Percentiles rank a stretch among this genome's conserved stretches.
Conservation (phyloP, 2,888 invertebrate species). For the Andrena dorsata region DNA sequence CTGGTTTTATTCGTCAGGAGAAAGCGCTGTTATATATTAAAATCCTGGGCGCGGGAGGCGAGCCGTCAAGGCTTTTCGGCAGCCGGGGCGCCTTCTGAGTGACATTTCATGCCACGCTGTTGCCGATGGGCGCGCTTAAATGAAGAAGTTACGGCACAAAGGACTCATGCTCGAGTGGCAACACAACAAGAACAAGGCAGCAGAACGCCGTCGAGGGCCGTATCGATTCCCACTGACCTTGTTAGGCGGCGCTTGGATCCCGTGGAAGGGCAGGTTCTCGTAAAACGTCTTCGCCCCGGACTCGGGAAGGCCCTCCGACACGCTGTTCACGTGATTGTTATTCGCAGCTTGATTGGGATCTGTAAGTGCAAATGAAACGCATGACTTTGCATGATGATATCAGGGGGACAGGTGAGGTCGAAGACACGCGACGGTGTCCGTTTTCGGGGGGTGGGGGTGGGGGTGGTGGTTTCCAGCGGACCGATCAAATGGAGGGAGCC, state of each 20-base stretch:
- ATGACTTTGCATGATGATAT: slow-evolving; percentile 48
- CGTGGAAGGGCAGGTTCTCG: slow-evolving; percentile 98
- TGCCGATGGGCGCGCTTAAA: not conserved
- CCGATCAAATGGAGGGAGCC: not conserved
- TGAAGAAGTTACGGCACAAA: slow-evolving; percentile 13
- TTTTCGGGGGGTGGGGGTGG: slow-evolving; percentile 21
- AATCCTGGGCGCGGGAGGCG: not conserved
- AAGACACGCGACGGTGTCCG: slow-evolving; percentile 1
- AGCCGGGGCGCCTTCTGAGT: not conserved
- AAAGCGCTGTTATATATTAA: not conserved
- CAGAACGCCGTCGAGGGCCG: slow-evolving; percentile 8
- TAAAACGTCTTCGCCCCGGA: slow-evolving; percentile 93
- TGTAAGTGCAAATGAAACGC: slow-evolving; percentile 72
- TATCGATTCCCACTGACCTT: slow-evolving; percentile 88
- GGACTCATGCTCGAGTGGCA: slow-evolving; percentile 38
- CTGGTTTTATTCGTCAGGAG: not conserved
- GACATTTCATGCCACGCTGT: slow-evolving; percentile 16
- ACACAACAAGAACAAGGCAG: slow-evolving; percentile 9
- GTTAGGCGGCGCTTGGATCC: slow-evolving; percentile 96
- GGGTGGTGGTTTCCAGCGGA: slow-evolving; percentile 27
- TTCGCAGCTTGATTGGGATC: slow-evolving; percentile 83
- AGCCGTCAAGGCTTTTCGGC: not conserved
- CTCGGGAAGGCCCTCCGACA: slow-evolving; percentile 91
- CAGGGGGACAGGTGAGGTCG: not conserved
- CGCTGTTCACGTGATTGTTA: slow-evolving; percentile 83